Percentiles rank a stretch among this genome's conserved stretches.
phyloP scores from a whole-genome alignment of 2,797 vertebrate genomes.

The Melanotaenia boesemani region DNA sequence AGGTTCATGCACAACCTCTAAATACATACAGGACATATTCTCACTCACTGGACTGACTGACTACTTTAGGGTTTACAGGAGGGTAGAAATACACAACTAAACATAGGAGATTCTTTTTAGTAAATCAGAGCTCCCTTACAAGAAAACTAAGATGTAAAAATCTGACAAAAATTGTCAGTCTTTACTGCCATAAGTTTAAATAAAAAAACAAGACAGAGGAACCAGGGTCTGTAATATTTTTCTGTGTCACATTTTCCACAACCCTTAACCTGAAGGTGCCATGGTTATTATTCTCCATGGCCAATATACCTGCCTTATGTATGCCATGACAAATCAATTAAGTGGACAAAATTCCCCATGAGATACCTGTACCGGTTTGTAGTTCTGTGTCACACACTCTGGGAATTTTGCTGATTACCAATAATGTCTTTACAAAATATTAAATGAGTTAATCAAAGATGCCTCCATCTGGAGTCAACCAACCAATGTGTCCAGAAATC shows the following conservation, averaged over 20 bases:
- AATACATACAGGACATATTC: background rate
- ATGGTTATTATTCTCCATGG: background rate
- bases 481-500: background rate
- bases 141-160: background rate
- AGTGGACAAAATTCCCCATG: too few species aligned
- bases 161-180: background rate
- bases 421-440: background rate
- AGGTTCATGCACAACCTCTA: conserved; percentile 40
- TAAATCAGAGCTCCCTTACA: background rate
- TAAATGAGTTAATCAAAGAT: background rate
- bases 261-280: background rate
- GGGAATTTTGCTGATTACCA: background rate
- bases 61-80: background rate
- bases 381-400: background rate
- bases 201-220: background rate
- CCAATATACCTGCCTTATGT: background rate
- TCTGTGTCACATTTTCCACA: background rate
- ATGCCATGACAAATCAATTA: background rate
- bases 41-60: background rate
- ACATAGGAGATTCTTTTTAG: rapidly evolving
- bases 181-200: background rate
- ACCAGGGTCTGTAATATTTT: background rate
- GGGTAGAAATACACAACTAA: background rate
- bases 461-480: background rate
- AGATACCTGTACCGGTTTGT: background rate